phyloP scores from a whole-genome alignment of 2,888 invertebrate genomes.

The Poecilus cupreus region DNA sequence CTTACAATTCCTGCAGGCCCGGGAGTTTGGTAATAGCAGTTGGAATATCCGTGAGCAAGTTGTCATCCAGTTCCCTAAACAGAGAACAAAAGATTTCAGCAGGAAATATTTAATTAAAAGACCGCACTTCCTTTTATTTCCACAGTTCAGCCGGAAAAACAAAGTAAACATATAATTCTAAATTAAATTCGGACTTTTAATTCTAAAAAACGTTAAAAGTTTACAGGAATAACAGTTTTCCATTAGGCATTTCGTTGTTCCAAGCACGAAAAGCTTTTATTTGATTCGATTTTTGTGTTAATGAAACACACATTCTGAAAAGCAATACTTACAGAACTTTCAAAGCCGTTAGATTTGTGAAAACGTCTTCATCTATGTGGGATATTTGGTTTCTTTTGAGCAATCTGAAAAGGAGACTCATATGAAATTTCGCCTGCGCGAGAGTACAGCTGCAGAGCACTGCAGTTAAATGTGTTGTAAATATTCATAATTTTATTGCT shows the following conservation, averaged over 20 bases:
- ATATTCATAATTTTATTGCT: not conserved
- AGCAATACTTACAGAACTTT: conserved; percentile 87
- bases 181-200: conserved; percentile 7
- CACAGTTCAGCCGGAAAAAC: not conserved
- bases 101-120: conserved; percentile 34
- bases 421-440: too few relatives aligned
- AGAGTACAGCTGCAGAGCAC: not conserved
- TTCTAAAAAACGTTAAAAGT: conserved; percentile 7
- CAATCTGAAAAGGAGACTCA: conserved; percentile 77
- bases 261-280: conserved; percentile 31
- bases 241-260: conserved; percentile 44
- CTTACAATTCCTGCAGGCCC: conserved; percentile 91
- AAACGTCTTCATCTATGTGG: conserved; percentile 85
- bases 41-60: conserved; percentile 84
- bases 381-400: conserved; percentile 90
- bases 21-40: conserved; percentile 83
- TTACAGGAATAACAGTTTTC: conserved; percentile 49
- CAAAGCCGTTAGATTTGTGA: conserved; percentile 85
- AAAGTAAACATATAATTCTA: conserved; percentile 33
- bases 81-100: not conserved
- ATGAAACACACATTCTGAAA: not conserved
- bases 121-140: conserved; percentile 3
- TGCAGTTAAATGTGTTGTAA: not conserved
- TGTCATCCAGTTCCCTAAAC: conserved; percentile 84
- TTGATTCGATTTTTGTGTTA: conserved; percentile 35